Evolutionary conservation across 30 jellyfish, hydroid and myxozoan species (phyloP).

Genomic region (Aurelia coerulea): DNA sequence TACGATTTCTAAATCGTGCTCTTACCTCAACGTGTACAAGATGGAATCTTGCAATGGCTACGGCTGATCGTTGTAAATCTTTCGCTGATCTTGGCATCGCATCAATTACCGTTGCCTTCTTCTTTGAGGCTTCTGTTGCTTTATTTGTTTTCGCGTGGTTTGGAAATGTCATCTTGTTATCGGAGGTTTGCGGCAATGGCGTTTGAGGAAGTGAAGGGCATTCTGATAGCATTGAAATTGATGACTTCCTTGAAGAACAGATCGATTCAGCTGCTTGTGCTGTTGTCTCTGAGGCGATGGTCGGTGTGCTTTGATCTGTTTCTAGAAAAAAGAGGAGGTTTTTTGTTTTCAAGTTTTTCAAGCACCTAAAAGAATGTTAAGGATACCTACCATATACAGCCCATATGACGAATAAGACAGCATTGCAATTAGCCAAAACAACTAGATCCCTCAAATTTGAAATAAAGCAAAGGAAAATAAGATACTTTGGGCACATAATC

Average conservation of each 20-base stretch:
- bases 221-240: constrained; percentile 33
- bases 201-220: not conserved
- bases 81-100: constrained; percentile 62
- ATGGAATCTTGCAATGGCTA: constrained; percentile 66
- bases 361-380: too few species aligned
- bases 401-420: too few species aligned
- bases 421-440: too few species aligned
- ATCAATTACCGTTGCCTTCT: constrained; percentile 29
- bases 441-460: too few species aligned
- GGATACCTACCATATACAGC: too few species aligned
- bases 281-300: not conserved
- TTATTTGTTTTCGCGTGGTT: not conserved
- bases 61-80: constrained; percentile 70
- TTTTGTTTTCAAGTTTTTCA: not conserved
- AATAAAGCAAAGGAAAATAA: too few species aligned
- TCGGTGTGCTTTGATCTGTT: not conserved
- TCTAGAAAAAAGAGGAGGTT: not conserved
- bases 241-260: constrained; percentile 34
- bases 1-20: too few species aligned
- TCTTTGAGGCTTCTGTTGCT: constrained; percentile 16
- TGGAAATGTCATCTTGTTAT: not conserved
- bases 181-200: constrained; percentile 8
- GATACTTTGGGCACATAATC: too few species aligned
- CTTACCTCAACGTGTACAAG: constrained; percentile 59
- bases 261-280: not conserved